phyloP scores from a whole-genome alignment of 2,113 vertebrate species.

The Apistogramma diplotaenia region DNA sequence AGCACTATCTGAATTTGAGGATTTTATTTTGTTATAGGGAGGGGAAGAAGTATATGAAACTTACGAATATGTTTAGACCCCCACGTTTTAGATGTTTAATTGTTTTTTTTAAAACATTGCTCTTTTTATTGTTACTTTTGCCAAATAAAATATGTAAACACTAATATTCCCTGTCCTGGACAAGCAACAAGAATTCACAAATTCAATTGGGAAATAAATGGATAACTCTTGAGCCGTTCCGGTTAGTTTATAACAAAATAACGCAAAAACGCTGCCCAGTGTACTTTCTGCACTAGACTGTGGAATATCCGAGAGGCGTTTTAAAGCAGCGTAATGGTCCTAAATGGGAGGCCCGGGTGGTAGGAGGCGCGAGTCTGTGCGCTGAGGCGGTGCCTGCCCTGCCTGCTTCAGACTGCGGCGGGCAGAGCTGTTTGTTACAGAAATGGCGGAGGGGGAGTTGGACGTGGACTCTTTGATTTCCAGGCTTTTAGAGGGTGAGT shows the following conservation, averaged over 20 bases:
- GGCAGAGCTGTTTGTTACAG: slow-evolving; percentile 51
- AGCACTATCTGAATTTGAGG: background rate
- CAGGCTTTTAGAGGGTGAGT: slow-evolving; percentile 93
- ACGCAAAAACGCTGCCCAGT: background rate
- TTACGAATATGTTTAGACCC: background rate
- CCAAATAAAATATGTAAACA: no score
- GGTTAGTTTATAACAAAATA: no score
- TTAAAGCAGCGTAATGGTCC: background rate
- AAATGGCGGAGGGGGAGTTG: slow-evolving; percentile 99
- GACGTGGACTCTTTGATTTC: slow-evolving; percentile 97
- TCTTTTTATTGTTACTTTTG: no score
- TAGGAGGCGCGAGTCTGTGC: slow-evolving; percentile 31
- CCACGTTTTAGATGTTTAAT: no score
- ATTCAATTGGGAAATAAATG: no score
- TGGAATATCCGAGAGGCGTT: background rate
- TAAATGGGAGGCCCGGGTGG: slow-evolving; percentile 25
- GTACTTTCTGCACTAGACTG: accelerated
- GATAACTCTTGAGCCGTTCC: no score
- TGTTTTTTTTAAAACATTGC: no score
- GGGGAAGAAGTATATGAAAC: background rate
- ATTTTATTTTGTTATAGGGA: background rate
- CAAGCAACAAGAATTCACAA: no score
- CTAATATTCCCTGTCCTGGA: no score
- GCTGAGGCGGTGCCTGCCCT: slow-evolving; percentile 55
- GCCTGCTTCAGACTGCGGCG: slow-evolving; percentile 52